Base-by-base conservation (phyloP, 2,797 vertebrate species). In the Gallinago solitaria region DNA sequence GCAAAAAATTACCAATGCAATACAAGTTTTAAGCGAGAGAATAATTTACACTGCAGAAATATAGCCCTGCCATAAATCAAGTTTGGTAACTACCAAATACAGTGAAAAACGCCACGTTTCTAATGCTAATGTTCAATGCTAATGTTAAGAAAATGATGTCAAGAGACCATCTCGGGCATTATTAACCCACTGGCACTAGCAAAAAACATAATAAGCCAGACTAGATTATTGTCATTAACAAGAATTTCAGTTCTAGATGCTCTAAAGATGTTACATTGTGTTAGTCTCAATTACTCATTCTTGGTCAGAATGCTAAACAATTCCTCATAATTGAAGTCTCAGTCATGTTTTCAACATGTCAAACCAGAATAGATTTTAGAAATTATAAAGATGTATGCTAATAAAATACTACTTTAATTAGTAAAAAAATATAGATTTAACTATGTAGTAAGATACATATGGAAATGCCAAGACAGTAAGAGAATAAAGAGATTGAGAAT, bases 41-140 rank as follows among this genome's bases (percentile, higher is more conserved):
- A 82, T 86, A 89, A 83, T 87, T 93, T 83, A 83, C 73, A 89
- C 50, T 48, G 74, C 87, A 95, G 75, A 71, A 95, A 85, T 75
- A 96, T 2, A 90, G 33, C 37, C 64, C 74, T 59, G 63, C 50
- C n/a, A n/a, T 93, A 76, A 87, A 93, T 96, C 90, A 94, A 71
- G 77, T 80, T 92, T 16, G 61, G 89, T 95, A 97, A 83, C 83
- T 79, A 97, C 74, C 76, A 94, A 96, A 94, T 43, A 90, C 90
- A 91, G 80, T 93, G 64, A 96, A 92, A 96, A 94, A 96, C 37
- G 67, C 69, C 53, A 68, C 11, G 18, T 53, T 96, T 94, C 93
- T 94, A 63, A 94, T 16, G 47, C 24, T 87, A 84, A 94, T 48
- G 73, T 41, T 21, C 45, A 63, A 94, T 16, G 47, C 24, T 87